These are phyloP conservation scores for Pogonognathellus flavescens DNA, from an alignment of 1,140 invertebrate genomes.

Conservation along the genomic window DNA sequence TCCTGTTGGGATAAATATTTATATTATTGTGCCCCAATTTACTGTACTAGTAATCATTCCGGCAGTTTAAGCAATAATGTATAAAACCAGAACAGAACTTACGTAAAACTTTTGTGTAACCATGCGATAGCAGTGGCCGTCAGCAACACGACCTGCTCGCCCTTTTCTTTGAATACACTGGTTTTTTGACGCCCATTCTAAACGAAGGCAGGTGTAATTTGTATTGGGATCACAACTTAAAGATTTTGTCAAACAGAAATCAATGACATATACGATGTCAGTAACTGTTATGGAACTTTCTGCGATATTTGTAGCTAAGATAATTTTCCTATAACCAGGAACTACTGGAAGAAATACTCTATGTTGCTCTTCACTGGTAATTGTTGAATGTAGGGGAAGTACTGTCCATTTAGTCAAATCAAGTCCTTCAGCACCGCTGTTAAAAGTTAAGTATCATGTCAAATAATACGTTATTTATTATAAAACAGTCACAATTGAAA, in stretches of 20 bases:
- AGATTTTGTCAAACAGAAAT: constrained; percentile 93
- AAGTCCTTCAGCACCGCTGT: neutral
- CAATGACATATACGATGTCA: constrained; percentile 94
- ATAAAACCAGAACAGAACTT: constrained; percentile 65
- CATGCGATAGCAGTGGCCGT: constrained; percentile 89
- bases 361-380: constrained; percentile 79
- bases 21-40: too few relatives aligned
- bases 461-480: neutral
- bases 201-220: constrained; percentile 69
- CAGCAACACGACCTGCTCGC: constrained; percentile 86
- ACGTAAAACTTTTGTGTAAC: constrained; percentile 83
- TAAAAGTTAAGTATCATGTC: neutral
- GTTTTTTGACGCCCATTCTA: constrained; percentile 90
- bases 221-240: constrained; percentile 80
- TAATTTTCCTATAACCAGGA: constrained; percentile 81
- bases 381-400: constrained; percentile 79
- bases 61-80: neutral
- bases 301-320: constrained; percentile 95
- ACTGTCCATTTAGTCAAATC: constrained; percentile 69
- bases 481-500: neutral
- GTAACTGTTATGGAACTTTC: constrained; percentile 97
- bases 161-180: constrained; percentile 92
- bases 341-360: constrained; percentile 77
- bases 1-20: constrained; percentile 66
- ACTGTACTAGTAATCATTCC: too few relatives aligned